phyloP scores from a whole-genome alignment of 2,113 vertebrate genomes.

The Carollia perspicillata region DNA sequence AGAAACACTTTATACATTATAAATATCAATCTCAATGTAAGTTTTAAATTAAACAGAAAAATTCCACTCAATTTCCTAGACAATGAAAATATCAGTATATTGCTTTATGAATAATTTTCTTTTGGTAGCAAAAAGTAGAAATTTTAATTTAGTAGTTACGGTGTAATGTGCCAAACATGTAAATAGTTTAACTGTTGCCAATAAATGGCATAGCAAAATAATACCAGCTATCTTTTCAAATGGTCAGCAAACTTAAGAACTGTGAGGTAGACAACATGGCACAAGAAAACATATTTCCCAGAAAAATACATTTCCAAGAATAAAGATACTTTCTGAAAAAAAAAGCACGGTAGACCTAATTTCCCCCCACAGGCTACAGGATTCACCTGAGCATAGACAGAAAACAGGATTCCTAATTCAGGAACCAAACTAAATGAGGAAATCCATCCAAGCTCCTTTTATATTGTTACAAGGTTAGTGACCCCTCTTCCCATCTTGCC shows the following conservation, averaged over 20 bases:
- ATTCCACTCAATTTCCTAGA: neutral
- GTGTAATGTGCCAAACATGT: neutral
- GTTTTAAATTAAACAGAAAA: conserved; percentile 33
- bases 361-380: neutral
- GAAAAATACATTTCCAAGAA: neutral
- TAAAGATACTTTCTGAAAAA: neutral
- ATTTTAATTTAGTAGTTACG: neutral
- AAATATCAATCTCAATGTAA: neutral
- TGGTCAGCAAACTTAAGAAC: neutral
- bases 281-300: neutral
- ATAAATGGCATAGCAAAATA: neutral
- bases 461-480: neutral
- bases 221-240: neutral
- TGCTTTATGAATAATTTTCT: neutral
- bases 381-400: neutral
- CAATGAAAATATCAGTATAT: neutral
- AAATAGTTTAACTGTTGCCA: neutral
- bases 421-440: neutral
- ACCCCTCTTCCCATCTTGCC: neutral
- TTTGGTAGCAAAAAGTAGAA: neutral
- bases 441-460: neutral
- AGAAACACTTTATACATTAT: neutral
- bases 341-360: neutral
- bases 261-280: neutral
- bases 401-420: neutral